Percentiles rank a stretch among this genome's conserved stretches.
Evolutionary conservation across 92 coral and sea anemone genomes (phyloP).

Genomic region (Virgularia gustaviana): DNA sequence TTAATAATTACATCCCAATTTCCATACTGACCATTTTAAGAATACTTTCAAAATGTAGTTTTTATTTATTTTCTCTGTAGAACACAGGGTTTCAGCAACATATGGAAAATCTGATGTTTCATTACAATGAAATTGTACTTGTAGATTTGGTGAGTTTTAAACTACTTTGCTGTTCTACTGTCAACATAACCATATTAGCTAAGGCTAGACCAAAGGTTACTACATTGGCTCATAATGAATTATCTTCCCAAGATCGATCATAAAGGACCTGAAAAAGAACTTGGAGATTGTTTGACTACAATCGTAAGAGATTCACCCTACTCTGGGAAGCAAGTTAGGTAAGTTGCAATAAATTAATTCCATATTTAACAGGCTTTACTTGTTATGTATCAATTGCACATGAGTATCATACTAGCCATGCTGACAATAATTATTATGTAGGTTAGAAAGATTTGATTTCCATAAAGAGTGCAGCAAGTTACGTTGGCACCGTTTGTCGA

Average conservation of each 20-base stretch:
- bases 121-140: slow-evolving; percentile 81
- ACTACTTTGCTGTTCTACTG: background rate
- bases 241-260: slow-evolving; percentile 79
- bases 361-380: background rate
- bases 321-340: slow-evolving; percentile 60
- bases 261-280: slow-evolving; percentile 81
- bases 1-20: background rate
- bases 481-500: slow-evolving; percentile 82
- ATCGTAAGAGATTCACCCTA: slow-evolving; percentile 69
- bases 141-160: slow-evolving; percentile 70
- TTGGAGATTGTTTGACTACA: slow-evolving; percentile 78
- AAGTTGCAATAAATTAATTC: too few species aligned
- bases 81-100: slow-evolving; percentile 81
- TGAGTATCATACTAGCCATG: background rate
- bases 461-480: slow-evolving; percentile 98
- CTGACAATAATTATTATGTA: slow-evolving; percentile 12
- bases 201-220: too few species aligned
- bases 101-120: slow-evolving; percentile 82
- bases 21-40: background rate
- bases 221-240: too few species aligned
- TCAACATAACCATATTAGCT: too few species aligned
- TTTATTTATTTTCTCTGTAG: slow-evolving; percentile 36
- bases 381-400: background rate
- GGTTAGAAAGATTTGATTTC: slow-evolving; percentile 92
- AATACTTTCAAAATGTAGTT: background rate